Conservation (phyloP, 2,888 invertebrate genomes). For the Hirtodrosophila confusa region DNA sequence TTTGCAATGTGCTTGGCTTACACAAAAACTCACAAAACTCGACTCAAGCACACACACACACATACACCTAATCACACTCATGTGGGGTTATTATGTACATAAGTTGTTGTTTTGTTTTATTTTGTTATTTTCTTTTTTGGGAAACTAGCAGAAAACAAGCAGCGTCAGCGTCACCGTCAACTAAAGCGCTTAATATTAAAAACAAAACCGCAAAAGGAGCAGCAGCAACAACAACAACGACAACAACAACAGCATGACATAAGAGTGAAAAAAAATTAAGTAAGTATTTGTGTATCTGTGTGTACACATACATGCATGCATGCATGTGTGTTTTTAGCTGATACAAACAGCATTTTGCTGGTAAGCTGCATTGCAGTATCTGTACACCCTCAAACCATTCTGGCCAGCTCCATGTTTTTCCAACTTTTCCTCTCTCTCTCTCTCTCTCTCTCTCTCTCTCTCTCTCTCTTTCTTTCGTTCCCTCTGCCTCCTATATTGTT, state of each 20-base stretch:
- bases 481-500: conserved; percentile 35
- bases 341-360: conserved; percentile 60
- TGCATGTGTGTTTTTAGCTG: conserved; percentile 39
- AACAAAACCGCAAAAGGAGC: conserved; percentile 57
- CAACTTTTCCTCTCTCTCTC: conserved; percentile 33
- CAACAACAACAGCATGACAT: conserved; percentile 34
- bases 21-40: conserved; percentile 45
- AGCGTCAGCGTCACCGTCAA: conserved; percentile 75
- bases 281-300: conserved; percentile 20
- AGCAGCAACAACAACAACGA: conserved; percentile 21
- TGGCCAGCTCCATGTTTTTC: conserved; percentile 49
- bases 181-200: conserved; percentile 72
- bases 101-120: conserved; percentile 27
- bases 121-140: conserved; percentile 3
- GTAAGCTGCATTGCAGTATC: conserved; percentile 62
- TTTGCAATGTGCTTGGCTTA: conserved; percentile 55
- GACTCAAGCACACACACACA: conserved; percentile 30
- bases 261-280: conserved; percentile 51
- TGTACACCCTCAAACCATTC: conserved; percentile 2
- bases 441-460: not conserved
- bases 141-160: conserved; percentile 73
- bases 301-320: conserved; percentile 5
- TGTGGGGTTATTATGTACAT: conserved; percentile 46
- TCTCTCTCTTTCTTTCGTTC: conserved; percentile 13
- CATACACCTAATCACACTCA: conserved; percentile 38